Base-by-base conservation (phyloP, 2,797 vertebrate genomes). In the Dryobates pubescens region DNA sequence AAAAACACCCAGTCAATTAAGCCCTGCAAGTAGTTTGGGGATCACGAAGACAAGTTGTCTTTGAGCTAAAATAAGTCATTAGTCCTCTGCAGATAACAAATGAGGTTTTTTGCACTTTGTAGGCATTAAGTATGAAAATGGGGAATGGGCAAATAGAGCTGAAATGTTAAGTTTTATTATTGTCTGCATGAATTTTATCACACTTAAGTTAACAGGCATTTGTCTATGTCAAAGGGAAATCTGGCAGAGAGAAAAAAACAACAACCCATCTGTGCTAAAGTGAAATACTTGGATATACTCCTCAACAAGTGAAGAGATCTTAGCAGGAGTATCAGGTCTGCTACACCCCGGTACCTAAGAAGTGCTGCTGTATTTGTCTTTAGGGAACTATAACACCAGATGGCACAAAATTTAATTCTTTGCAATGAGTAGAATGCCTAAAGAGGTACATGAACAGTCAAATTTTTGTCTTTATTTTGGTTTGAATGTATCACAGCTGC, bases 1-100 rank as follows among this genome's bases (percentile, higher is more conserved):
- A 89, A n/a, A 78, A 7, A 49, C 20, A 74, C 91, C 71, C 32
- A 91, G 47, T 61, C 82, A 88, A 38, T 96, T 74, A 95, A 88
- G 13, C 59, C 29, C n/a, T 75, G 34, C 16, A 87, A 75, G 89
- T 22, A 76, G 56, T 45, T 70, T 61, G 10, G 47, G 16, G 43
- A 88, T 88, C 68, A 81, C 26, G 85, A 88, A 24, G 45, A 32
- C 47, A 23, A 91, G 38, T 43, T 59, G 82, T 85, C 24, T 68
- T 90, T 38, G n/a, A 76, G 26, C 22, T 47, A 73, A 92, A 93
- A 16, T 20, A 89, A 16, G 24, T 81, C 70, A 45, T 32, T 80
- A 83, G 19, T 9, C 41, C 24, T 84, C 47, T 86, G 63, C 53
- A 83, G 7, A 74, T 20, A 43, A 57, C 20, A 47, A 73, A 70